Base-by-base conservation (phyloP, 1,140 invertebrate genomes). In the Meloidogyne exigua region DNA sequence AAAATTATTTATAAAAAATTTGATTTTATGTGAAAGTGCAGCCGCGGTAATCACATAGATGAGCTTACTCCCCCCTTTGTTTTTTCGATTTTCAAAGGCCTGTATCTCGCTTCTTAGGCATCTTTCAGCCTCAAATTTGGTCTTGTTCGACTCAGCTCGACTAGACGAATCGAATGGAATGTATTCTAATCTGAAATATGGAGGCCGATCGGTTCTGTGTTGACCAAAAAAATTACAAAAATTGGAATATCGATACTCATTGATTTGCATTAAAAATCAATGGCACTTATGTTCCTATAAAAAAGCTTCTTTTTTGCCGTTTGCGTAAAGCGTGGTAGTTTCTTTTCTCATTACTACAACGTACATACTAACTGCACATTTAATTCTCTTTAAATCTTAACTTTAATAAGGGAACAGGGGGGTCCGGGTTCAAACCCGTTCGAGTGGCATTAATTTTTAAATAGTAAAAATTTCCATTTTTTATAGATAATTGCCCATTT, bases 401-500 rank as follows among this genome's bases (percentile, higher is more conserved):
- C 15, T 28, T 57, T 57, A 72, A 21, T 32, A 71, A 63, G 12
- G 26, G 13, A 21, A 10, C 18, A n/a, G 28, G 25, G 18, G 49
- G 49, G 49, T 57, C 49, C 9, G 3, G 49, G 49, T 57, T 57
- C 15, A n/a, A 57, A 57, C n/a, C 49, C 49, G 49, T n/a, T 57
- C 10, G 18, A 7, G 18, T 4, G 49, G 0, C 49, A 18, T n/a
- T 13, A 26, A 67, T 28, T 67, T 67, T 36, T 36, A 18, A 26
- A 23, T 26, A 18, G 10, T 18, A 26, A 26, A 18, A 18, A 10
- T 42, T 68, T 39, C 1, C 4, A 39, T 21, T n/a, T 39, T 26
- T 21, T 7, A 57, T 12, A 77, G 63, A 63, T 68, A 68, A 66
- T 77, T 64, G 71, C 75, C 4, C 74, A 62, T 21, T 62, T 85